phyloP scores from a whole-genome alignment of 2,797 vertebrate genomes.

The Austrolebias charrua region DNA sequence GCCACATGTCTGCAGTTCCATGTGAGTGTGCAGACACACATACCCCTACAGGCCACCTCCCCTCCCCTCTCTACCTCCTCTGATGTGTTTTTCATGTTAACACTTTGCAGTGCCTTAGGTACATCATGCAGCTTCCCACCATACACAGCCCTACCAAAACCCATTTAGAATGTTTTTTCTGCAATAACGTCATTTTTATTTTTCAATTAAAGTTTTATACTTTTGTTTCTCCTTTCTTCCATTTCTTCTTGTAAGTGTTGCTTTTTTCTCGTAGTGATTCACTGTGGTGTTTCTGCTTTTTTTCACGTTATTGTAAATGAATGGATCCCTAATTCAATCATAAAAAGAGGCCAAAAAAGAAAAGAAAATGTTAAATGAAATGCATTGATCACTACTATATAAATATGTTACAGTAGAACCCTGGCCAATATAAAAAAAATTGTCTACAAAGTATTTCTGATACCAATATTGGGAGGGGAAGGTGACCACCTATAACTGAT shows the following conservation, averaged over 20 bases:
- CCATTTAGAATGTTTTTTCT: slow-evolving; percentile 80
- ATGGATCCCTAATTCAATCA: neutral
- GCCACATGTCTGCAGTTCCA: slow-evolving; percentile 54
- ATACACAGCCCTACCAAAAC: slow-evolving; percentile 71
- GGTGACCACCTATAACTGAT: too few relatives aligned
- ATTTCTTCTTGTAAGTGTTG: slow-evolving; percentile 51
- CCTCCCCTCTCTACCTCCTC: slow-evolving; percentile 45
- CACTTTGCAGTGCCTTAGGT: slow-evolving; percentile 81
- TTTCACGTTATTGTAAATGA: slow-evolving; percentile 27
- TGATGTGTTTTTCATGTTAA: slow-evolving; percentile 87
- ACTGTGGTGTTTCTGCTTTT: slow-evolving; percentile 23
- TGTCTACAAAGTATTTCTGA: too few relatives aligned
- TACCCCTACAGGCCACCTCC: slow-evolving; percentile 26
- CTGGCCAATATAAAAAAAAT: too few relatives aligned
- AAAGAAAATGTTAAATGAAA: too few relatives aligned
- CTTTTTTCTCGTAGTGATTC: slow-evolving; percentile 36
- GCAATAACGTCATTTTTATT: slow-evolving; percentile 78
- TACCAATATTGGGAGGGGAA: too few relatives aligned
- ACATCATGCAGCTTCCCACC: slow-evolving; percentile 75
- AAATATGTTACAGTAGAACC: too few relatives aligned
- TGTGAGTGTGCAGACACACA: slow-evolving; percentile 21
- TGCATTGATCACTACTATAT: too few relatives aligned
- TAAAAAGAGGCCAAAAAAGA: neutral
- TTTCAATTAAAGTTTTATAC: slow-evolving; percentile 80
- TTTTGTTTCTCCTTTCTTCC: slow-evolving; percentile 62